Conservation (phyloP, 2,113 vertebrate species). For the Sander lucioperca region DNA sequence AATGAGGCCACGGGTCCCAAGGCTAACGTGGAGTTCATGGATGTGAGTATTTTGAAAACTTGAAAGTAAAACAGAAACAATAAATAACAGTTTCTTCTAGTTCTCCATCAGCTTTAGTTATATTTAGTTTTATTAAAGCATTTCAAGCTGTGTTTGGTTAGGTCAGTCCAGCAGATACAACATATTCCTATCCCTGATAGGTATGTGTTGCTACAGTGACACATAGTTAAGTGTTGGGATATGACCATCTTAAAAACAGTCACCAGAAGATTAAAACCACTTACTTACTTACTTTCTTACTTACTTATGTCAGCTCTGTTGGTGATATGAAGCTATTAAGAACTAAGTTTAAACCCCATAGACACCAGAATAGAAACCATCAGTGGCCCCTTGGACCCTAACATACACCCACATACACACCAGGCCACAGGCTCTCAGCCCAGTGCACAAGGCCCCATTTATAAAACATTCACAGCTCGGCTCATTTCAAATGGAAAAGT, state of each 20-base stretch:
- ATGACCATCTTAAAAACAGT: background rate
- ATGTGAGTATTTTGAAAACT: slow-evolving; percentile 89
- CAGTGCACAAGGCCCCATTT: slow-evolving; percentile 51
- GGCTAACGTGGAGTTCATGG: slow-evolving; percentile 98
- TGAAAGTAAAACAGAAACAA: background rate
- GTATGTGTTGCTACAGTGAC: background rate
- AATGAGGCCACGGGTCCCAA: slow-evolving; percentile 97
- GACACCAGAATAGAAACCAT: slow-evolving; percentile 26
- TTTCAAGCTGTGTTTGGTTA: background rate
- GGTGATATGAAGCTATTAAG: slow-evolving; percentile 25
- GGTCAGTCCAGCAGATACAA: background rate
- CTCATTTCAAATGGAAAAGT: slow-evolving; percentile 79
- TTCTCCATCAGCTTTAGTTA: background rate
- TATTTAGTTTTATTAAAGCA: background rate
- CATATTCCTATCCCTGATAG: background rate
- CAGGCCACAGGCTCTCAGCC: slow-evolving; percentile 40
- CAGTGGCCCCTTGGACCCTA: slow-evolving; percentile 1
- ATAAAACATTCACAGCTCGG: slow-evolving; percentile 70
- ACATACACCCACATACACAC: slow-evolving; percentile 3
- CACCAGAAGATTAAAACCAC: background rate
- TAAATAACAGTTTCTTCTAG: background rate
- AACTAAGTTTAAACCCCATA: slow-evolving; percentile 14
- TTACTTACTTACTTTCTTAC: no score
- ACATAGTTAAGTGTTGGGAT: background rate
- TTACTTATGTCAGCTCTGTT: background rate